Evolutionary conservation across 2,888 invertebrate species (phyloP), one percentile per base, ranked within the genome.

Genomic region (Dexiosoma caninum): DNA sequence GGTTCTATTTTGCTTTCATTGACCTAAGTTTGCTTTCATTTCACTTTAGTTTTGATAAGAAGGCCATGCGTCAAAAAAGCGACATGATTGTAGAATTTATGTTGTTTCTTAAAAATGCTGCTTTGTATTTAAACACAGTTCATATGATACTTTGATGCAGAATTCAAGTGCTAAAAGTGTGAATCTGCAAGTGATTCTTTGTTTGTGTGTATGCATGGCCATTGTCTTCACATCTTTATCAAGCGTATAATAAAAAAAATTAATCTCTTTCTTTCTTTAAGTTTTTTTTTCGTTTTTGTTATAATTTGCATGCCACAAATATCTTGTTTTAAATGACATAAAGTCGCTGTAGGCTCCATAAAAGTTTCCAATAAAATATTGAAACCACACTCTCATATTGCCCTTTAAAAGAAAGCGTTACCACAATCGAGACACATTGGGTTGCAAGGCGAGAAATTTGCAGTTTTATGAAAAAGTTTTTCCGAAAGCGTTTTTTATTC

Each of bases 1-100:
- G 72, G 74, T 82, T 77, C 40, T 69, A 57, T 81, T 72, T 81
- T 71, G 67, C 69, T 74, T 78, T 78, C 69, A 69, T 81, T 78
- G 49, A n/a, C n/a, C n/a, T n/a, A 62, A 74, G 60, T 59, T 77
- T 78, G 76, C 60, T 77, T 74, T 74, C 75, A 77, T 75, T 83
- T 82, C 80, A 82, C 74, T 81, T 70, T 37, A 10, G 40, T n/a
- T 42, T 49, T 55, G 40, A 27, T 62, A 40, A 35, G 49, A 59
- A 30, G 2, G 16, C 5, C 21, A 14, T 37, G 57, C 2, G 7
- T 5, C 37, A 66, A 46, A 53, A 57, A 40, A 42, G 5, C 19
- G 2, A 44, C 42, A 62, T 30, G 49, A 14, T 30, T 46, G 14
- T 23, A 35, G 44, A 71, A 12, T 7, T 37, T 23, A 40, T 32